Evolutionary conservation across 2,797 vertebrate species (phyloP).

Genomic region (Rallus crepitans): DNA sequence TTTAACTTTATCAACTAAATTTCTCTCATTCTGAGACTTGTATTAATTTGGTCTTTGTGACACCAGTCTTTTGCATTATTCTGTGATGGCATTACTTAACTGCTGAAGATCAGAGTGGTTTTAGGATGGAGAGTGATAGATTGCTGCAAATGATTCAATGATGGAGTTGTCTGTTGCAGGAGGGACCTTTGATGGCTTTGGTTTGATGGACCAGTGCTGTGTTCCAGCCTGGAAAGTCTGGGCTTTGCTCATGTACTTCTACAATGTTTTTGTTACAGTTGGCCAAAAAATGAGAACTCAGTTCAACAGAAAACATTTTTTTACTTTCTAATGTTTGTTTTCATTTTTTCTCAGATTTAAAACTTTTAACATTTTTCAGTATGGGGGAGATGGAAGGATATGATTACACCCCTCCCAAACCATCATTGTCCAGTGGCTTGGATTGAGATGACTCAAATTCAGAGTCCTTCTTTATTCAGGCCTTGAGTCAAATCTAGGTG

Average conservation of each 20-base stretch:
- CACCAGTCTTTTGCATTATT: not conserved
- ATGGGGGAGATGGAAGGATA: constrained; percentile 10
- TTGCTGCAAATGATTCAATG: not conserved
- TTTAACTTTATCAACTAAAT: not conserved
- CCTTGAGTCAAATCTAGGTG: constrained; percentile 46
- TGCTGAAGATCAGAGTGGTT: not conserved
- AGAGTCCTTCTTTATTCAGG: constrained; percentile 30
- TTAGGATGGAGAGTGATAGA: not conserved
- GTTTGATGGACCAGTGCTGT: not conserved
- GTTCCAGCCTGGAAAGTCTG: constrained; percentile 40
- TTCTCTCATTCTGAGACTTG: not conserved
- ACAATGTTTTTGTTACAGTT: constrained; percentile 56
- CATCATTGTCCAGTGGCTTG: constrained; percentile 57
- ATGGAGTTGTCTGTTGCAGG: not conserved
- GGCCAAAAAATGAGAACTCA: constrained; percentile 11
- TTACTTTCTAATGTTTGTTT: constrained; percentile 66
- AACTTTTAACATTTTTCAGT: constrained; percentile 45
- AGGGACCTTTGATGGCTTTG: not conserved
- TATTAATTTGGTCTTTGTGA: not conserved
- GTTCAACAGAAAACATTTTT: constrained; percentile 57
- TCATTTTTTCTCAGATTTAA: constrained; percentile 62
- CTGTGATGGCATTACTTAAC: not conserved
- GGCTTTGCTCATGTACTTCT: constrained; percentile 22
- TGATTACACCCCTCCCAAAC: not conserved
- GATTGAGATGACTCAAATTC: constrained; percentile 30